Evolutionary conservation across 92 coral and sea anemone species (phyloP), one percentile per base, ranked within the genome.

Genomic region (Zoanthus sociatus): DNA sequence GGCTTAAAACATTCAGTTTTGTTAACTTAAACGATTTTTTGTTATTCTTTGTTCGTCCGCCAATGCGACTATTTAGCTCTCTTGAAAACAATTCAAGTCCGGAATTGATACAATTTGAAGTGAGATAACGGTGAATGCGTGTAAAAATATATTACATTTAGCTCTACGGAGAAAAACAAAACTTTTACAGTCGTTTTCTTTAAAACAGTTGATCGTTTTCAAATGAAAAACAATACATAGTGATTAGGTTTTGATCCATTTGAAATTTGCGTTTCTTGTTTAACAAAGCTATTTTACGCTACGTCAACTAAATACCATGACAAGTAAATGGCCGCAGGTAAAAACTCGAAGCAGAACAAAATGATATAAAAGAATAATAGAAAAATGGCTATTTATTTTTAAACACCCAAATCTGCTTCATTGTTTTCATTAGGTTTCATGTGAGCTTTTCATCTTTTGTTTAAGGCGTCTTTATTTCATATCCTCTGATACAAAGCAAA

Each of bases 261-360:
- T 17, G 47, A 45, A 58, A 47, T 81, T 18, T 81, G 37, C 66
- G 42, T 79, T 79, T 64, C 7, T 16, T 50, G n/a, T 61, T 46
- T 61, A 51, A 77, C 55, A 79, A 81, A 66, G 61, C 55, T 26
- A 20, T 81, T 81, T 46, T 45, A 18, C 55, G 73, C 61, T 46
- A 16, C 16, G 74, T 11, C 31, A 26, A 63, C 20, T 13, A 67
- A 69, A 77, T 20, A 46, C 85, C 85, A 81, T 67, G 85, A 69
- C 74, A 67, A 81, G 70, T 18, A 37, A 79, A n/a, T 44, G 3
- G 53, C 54, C 55, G 18, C 44, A 7, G 84, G 56, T 10, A 37
- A 79, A 78, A 63, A 79, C 84, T 79, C 84, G 76, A 73, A 64
- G 20, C 7, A 31, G 14, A 31, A 66, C 60, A 81, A 81, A 81